A percentile compares a stretch with the other conserved stretches of the same genome.
Evolutionary conservation across 2,797 vertebrate genomes (phyloP).

Genomic region (Arremon aurantiirostris): DNA sequence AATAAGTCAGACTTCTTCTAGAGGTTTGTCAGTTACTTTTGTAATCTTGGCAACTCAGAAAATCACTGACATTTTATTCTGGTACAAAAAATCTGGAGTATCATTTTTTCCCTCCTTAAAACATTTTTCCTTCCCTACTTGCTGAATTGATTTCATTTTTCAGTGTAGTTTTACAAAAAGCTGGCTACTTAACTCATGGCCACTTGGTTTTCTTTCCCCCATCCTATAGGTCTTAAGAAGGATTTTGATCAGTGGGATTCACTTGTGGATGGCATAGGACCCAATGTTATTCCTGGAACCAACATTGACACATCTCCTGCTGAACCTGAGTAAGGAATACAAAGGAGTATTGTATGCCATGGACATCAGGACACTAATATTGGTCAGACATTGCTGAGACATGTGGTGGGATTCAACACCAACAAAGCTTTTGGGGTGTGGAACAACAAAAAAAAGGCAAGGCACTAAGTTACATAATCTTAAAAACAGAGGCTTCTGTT

Average conservation of each 20-base stretch:
- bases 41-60: not conserved
- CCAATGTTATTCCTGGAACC: slow-evolving; percentile 87
- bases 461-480: not conserved
- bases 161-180: not conserved
- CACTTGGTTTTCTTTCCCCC: not conserved
- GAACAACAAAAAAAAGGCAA: not conserved
- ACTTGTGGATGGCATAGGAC: slow-evolving; percentile 87
- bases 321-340: not conserved
- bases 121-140: not conserved
- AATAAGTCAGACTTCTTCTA: not conserved
- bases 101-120: not conserved
- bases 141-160: not conserved
- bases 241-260: slow-evolving; percentile 89
- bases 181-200: not conserved
- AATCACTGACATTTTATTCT: not conserved
- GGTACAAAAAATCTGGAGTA: not conserved
- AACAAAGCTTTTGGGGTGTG: not conserved
- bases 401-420: not conserved
- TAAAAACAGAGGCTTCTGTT: not conserved
- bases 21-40: not conserved
- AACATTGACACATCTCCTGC: slow-evolving; percentile 73
- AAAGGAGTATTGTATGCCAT: not conserved
- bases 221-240: slow-evolving; percentile 79
- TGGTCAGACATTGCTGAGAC: not conserved
- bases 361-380: not conserved